Conservation (phyloP, 1,140 invertebrate species). For the Drosophila sproati region DNA sequence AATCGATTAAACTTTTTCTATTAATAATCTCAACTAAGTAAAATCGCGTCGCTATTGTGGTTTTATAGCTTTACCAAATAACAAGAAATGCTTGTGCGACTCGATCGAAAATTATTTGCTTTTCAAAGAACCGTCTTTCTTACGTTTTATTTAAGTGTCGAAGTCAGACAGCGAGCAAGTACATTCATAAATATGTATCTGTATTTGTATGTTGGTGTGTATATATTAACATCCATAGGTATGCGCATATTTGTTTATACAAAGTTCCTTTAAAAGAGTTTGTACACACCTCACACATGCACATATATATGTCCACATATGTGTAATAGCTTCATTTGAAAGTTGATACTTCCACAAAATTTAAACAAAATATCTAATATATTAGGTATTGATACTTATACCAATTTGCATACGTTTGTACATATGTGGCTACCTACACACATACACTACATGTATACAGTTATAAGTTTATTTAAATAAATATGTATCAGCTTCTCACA, state of each 20-base stretch:
- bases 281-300: background rate
- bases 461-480: too few relatives aligned
- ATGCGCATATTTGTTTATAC: conserved; percentile 5
- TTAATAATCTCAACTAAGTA: background rate
- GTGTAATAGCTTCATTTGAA: background rate
- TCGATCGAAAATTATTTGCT: conserved; percentile 28
- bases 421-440: background rate
- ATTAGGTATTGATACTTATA: background rate
- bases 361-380: background rate
- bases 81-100: conserved; percentile 15
- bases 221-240: conserved; percentile 3
- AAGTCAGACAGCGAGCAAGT: conserved; percentile 31
- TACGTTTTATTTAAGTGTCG: conserved; percentile 37
- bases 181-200: conserved; percentile 36
- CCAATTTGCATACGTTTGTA: background rate
- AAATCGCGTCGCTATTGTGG: background rate
- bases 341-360: too few relatives aligned
- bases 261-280: too few relatives aligned
- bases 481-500: background rate
- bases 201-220: conserved; percentile 5
- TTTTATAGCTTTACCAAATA: background rate
- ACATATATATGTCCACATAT: background rate
- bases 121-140: conserved; percentile 37
- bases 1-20: background rate
- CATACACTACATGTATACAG: too few relatives aligned